Evolutionary conservation across 2,113 vertebrate genomes (phyloP).

Genomic region (Calidris pugnax): DNA sequence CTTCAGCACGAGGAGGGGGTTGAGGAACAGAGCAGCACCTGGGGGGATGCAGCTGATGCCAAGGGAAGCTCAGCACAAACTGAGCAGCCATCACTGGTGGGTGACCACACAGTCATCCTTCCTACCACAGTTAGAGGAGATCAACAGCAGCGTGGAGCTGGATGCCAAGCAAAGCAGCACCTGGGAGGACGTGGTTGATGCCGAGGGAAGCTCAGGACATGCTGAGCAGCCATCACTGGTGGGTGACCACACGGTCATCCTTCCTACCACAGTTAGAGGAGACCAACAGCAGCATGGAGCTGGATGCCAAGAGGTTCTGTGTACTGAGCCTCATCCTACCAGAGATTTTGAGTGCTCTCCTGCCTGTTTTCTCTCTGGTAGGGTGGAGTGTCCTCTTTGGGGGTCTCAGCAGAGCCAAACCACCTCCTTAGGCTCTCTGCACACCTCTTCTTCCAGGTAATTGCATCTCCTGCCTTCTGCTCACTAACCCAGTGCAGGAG

Average conservation of each 20-base stretch:
- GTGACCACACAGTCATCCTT: background rate
- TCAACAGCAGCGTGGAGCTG: background rate
- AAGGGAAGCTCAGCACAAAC: accelerated
- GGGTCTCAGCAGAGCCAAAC: background rate
- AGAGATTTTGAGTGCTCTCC: background rate
- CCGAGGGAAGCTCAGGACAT: background rate
- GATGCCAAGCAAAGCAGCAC: background rate
- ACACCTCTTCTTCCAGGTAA: background rate
- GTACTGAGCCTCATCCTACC: background rate
- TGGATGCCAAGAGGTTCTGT: background rate
- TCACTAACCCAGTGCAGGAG: accelerated
- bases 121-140: background rate
- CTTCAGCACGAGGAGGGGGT: background rate
- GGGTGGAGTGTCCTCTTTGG: background rate
- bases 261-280: background rate
- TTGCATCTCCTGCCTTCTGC: background rate
- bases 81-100: accelerated
- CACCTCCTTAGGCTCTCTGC: background rate
- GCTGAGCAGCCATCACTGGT: accelerated
- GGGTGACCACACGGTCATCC: background rate
- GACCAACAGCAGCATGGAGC: background rate
- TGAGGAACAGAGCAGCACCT: background rate
- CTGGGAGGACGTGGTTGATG: accelerated
- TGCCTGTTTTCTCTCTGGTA: background rate
- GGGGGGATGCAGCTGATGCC: accelerated